phyloP scores from a whole-genome alignment of 2,888 invertebrate genomes.

The Pandemis cinnamomeana region DNA sequence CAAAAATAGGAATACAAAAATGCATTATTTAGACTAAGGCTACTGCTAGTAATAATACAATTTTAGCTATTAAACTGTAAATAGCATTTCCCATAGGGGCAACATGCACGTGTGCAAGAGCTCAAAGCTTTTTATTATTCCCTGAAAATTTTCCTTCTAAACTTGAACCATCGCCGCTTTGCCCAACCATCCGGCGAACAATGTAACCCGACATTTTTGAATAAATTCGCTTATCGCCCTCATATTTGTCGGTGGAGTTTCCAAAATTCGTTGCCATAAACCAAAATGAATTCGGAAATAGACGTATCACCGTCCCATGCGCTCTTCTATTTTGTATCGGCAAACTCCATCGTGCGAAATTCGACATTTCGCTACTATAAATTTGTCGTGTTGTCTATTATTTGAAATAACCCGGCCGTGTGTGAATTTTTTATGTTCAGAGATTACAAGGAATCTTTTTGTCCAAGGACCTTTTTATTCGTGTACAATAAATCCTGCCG shows the following conservation, averaged over 20 bases:
- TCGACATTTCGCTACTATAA: slow-evolving; percentile 3
- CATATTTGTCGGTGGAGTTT: slow-evolving; percentile 42
- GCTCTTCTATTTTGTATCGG: neutral
- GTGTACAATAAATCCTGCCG: slow-evolving; percentile 6
- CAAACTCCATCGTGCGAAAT: neutral
- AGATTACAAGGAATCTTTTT: slow-evolving; percentile 14
- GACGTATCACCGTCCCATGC: neutral
- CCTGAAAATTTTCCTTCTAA: neutral
- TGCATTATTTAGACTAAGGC: too few relatives aligned
- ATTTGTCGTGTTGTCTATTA: slow-evolving; percentile 21
- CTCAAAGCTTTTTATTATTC: neutral
- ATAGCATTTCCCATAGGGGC: too few relatives aligned
- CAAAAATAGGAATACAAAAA: too few relatives aligned
- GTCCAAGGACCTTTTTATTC: slow-evolving; percentile 6
- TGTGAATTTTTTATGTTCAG: slow-evolving; percentile 21
- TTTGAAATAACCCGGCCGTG: slow-evolving; percentile 18
- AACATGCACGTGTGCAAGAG: too few relatives aligned
- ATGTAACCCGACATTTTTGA: slow-evolving; percentile 43
- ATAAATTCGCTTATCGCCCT: slow-evolving; percentile 46
- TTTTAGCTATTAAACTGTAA: too few relatives aligned
- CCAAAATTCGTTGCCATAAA: slow-evolving; percentile 21
- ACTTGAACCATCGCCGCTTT: neutral
- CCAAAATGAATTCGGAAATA: slow-evolving; percentile 21
- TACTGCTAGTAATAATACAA: too few relatives aligned
- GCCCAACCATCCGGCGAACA: slow-evolving; percentile 12